phyloP scores from a whole-genome alignment of 1,140 invertebrate genomes.

The Formica selysi region DNA sequence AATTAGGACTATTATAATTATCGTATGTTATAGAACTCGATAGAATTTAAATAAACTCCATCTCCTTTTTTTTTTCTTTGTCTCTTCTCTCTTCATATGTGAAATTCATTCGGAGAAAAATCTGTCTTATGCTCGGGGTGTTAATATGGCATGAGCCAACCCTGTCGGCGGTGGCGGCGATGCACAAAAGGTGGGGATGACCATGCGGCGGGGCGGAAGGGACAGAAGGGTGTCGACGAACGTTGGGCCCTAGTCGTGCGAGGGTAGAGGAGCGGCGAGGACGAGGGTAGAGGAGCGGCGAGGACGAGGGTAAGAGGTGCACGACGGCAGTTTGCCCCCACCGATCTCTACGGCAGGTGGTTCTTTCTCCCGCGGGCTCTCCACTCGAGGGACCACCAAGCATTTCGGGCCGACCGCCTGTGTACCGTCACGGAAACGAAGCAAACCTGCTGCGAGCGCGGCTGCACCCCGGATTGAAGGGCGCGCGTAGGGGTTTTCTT shows the following conservation, averaged over 20 bases:
- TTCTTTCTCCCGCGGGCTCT: conserved; percentile 81
- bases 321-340: conserved; percentile 72
- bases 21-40: neutral
- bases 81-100: neutral
- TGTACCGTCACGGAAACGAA: conserved; percentile 13
- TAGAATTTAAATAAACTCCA: neutral
- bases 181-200: conserved; percentile 50
- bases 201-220: conserved; percentile 51
- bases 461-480: conserved; percentile 12
- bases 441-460: conserved; percentile 37
- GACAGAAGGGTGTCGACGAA: conserved; percentile 61
- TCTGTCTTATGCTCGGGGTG: neutral
- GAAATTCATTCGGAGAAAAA: neutral
- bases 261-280: conserved; percentile 28
- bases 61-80: neutral
- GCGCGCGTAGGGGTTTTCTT: neutral
- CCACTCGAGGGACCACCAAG: conserved; percentile 80
- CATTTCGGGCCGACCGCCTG: conserved; percentile 71
- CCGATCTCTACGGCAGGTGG: conserved; percentile 83
- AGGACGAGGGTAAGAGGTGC: conserved; percentile 50
- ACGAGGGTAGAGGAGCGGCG: conserved; percentile 42
- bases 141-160: conserved; percentile 54
- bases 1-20: conserved; percentile 1
- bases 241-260: conserved; percentile 38
- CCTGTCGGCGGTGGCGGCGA: conserved; percentile 34